Percentiles rank a stretch among this genome's conserved stretches.
phyloP scores from a whole-genome alignment of 2,888 invertebrate genomes.

The Diploptera punctata region DNA sequence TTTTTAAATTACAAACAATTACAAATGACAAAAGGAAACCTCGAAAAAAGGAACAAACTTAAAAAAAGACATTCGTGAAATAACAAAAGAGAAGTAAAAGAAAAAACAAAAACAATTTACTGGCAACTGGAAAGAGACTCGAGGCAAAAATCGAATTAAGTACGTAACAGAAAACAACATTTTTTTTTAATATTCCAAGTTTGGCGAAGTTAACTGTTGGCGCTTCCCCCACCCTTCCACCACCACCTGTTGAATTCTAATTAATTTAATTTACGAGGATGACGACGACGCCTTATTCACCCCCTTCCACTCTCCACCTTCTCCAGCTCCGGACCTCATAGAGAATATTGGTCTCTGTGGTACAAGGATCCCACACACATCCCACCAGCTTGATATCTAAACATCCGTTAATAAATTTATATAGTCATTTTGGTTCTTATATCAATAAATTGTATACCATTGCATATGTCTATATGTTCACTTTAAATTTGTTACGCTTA shows the following conservation, averaged over 20 bases:
- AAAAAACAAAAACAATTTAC: constrained; percentile 25
- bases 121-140: background rate
- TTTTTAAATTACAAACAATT: background rate
- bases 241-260: constrained; percentile 39
- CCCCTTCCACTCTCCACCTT: background rate
- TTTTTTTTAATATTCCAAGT: background rate
- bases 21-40: constrained; percentile 4
- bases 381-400: no score
- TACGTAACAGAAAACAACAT: constrained; percentile 15
- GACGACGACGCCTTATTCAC: constrained; percentile 6
- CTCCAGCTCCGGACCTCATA: background rate
- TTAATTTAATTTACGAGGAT: constrained; percentile 40
- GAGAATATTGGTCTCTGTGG: constrained; percentile 15
- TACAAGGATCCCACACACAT: background rate
- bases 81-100: background rate
- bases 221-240: background rate
- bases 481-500: no score
- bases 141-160: constrained; percentile 20
- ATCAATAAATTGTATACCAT: no score
- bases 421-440: no score
- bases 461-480: no score
- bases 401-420: no score
- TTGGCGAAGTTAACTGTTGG: constrained; percentile 16
- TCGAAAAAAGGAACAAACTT: background rate
- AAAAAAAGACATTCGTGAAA: background rate